Evolutionary conservation across 2,797 vertebrate species (phyloP).

Genomic region (Xenentodon cancila): DNA sequence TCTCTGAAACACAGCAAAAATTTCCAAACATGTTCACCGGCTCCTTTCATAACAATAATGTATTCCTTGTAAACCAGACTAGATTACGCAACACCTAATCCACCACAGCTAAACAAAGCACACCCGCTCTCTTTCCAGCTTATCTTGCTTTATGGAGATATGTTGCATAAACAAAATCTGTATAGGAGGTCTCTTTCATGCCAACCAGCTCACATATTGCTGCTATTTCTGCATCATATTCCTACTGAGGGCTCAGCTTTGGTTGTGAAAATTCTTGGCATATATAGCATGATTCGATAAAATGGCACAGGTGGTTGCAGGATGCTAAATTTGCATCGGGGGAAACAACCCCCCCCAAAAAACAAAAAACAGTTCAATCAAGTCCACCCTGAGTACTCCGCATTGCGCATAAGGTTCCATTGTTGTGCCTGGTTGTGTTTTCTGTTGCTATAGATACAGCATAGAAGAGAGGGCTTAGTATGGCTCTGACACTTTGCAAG

Average conservation of each 20-base stretch:
- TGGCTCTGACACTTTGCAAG: slow-evolving; percentile 41
- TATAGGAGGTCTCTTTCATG: slow-evolving; percentile 4
- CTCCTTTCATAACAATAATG: too few relatives aligned
- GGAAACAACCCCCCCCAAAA: too few relatives aligned
- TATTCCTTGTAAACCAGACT: too few relatives aligned
- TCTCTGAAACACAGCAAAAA: too few relatives aligned
- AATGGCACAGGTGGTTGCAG: slow-evolving; percentile 61
- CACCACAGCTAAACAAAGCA: background rate
- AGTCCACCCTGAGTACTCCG: slow-evolving; percentile 6
- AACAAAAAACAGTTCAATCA: slow-evolving; percentile 15
- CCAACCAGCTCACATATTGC: slow-evolving; percentile 36
- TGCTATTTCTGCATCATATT: slow-evolving; percentile 59
- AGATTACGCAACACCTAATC: background rate
- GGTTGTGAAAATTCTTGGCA: slow-evolving; percentile 65
- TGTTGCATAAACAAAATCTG: slow-evolving; percentile 35
- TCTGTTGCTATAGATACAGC: slow-evolving; percentile 60
- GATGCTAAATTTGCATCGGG: slow-evolving; percentile 52
- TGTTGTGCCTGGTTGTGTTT: slow-evolving; percentile 67
- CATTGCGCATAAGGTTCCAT: slow-evolving; percentile 45
- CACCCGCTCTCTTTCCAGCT: background rate
- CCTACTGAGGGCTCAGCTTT: slow-evolving; percentile 33
- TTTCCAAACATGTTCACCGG: too few relatives aligned
- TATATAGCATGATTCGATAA: slow-evolving; percentile 63
- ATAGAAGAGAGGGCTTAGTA: slow-evolving; percentile 57
- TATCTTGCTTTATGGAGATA: slow-evolving; percentile 5